Conservation (phyloP, 2,113 vertebrate genomes). For the Myiagra hebetior region DNA sequence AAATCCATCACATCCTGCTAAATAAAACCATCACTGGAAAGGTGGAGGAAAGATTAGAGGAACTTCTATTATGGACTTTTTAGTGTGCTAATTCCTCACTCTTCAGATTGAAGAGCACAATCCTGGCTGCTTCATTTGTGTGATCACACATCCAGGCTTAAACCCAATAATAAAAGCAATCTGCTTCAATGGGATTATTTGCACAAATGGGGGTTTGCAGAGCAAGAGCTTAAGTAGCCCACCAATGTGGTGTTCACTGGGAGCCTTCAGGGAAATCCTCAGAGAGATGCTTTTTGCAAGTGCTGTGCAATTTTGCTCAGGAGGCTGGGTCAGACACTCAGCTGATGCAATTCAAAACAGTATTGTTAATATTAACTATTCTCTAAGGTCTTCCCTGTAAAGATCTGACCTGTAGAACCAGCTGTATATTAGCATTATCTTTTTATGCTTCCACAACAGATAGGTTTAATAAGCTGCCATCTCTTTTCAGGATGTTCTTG, state of each 20-base stretch:
- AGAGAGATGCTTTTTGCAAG: not conserved
- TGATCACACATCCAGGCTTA: not conserved
- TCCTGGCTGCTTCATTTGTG: not conserved
- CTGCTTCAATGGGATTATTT: not conserved
- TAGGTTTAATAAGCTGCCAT: conserved; percentile 24
- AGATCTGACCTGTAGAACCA: not conserved
- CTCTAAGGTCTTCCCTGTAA: not conserved
- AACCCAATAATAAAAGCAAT: not conserved
- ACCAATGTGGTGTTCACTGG: not conserved
- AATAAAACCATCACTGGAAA: not conserved
- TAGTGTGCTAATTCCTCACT: not conserved
- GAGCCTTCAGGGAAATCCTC: not conserved
- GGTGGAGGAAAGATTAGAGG: not conserved
- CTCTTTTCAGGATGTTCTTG: not conserved
- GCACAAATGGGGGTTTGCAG: not conserved
- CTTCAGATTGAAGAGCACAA: not conserved
- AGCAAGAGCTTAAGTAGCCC: not conserved
- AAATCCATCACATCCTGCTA: not conserved
- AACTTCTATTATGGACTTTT: not conserved
- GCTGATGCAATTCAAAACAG: not conserved
- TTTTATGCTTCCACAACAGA: not conserved
- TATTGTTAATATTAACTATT: not conserved
- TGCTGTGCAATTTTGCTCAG: not conserved
- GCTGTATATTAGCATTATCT: not conserved
- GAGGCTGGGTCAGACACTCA: not conserved